Conservation (phyloP, 2,888 invertebrate genomes). For the Stenurella melanura region DNA sequence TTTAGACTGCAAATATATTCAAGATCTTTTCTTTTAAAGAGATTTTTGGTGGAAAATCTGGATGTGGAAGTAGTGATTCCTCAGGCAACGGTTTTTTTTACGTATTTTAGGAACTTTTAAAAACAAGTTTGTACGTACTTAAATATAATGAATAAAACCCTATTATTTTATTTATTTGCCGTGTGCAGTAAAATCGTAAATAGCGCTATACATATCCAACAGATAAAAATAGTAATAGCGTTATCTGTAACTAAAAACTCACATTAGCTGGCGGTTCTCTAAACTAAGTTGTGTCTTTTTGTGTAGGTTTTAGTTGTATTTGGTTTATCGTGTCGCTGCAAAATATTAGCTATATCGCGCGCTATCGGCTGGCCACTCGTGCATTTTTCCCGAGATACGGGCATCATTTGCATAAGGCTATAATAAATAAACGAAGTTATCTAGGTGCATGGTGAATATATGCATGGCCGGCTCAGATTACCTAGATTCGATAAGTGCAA, state of each 20-base stretch:
- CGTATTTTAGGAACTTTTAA: no score
- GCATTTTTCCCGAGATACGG: conserved; percentile 71
- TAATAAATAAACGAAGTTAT: conserved; percentile 72
- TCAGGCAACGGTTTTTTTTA: no score
- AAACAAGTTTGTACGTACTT: background rate
- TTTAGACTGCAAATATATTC: no score
- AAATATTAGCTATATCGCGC: conserved; percentile 67
- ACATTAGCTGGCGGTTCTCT: conserved; percentile 41
- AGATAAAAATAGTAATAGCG: conserved; percentile 46
- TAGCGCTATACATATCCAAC: conserved; percentile 24
- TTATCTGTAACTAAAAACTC: conserved; percentile 45
- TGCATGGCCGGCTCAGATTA: conserved; percentile 69
- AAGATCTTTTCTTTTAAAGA: no score
- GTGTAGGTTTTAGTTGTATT: conserved; percentile 62
- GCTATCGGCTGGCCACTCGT: conserved; percentile 67
- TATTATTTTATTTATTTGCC: conserved; percentile 23
- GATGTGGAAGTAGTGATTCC: no score
- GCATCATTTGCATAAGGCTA: conserved; percentile 71
- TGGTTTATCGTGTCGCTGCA: conserved; percentile 64
- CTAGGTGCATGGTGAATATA: conserved; percentile 68
- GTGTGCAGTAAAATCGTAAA: conserved; percentile 25
- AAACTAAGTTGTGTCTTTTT: conserved; percentile 50
- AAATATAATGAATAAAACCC: background rate
- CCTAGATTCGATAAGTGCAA: conserved; percentile 68
- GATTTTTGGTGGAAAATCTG: no score